Conservation (phyloP, 2,888 invertebrate genomes). For the Rotaria macrura region DNA sequence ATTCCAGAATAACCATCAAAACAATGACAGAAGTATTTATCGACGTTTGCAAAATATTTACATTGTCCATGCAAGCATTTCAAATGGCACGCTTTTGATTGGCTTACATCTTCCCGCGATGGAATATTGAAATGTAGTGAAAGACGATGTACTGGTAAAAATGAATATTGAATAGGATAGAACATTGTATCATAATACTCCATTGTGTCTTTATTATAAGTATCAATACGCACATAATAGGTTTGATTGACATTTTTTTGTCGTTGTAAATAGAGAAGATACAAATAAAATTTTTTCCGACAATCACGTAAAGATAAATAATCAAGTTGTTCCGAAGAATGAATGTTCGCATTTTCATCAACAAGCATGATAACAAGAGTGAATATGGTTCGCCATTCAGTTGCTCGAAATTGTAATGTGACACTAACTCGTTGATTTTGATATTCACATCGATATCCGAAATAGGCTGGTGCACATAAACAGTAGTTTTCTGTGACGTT, state of each 20-base stretch:
- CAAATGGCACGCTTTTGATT: not conserved
- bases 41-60: not conserved
- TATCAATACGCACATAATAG: not conserved
- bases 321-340: not conserved
- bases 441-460: not conserved
- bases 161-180: not conserved
- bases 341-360: not conserved
- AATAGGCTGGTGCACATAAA: not conserved
- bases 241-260: not conserved
- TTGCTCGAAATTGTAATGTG: not conserved
- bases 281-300: not conserved
- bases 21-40: not conserved
- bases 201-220: not conserved
- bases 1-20: not conserved
- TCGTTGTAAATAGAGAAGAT: not conserved
- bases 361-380: not conserved
- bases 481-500: not conserved
- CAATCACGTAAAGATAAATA: not conserved
- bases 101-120: not conserved
- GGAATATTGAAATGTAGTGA: not conserved
- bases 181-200: not conserved
- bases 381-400: not conserved
- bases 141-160: not conserved
- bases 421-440: not conserved
- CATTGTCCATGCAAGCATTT: not conserved